phyloP scores from a whole-genome alignment of 2,888 invertebrate genomes.

The Zaprionus bogoriensis region DNA sequence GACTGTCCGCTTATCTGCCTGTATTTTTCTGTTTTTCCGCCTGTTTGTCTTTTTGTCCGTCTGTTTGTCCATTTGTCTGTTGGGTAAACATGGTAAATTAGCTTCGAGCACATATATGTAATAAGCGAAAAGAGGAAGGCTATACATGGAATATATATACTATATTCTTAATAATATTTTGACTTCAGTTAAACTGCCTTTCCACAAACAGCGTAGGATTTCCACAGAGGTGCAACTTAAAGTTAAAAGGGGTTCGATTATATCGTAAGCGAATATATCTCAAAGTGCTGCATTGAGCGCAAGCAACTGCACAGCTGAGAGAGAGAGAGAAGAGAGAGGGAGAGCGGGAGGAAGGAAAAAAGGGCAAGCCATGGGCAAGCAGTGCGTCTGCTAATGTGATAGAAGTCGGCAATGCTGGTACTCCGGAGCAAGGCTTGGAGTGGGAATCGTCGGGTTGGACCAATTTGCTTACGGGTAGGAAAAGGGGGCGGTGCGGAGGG shows the following conservation, averaged over 20 bases:
- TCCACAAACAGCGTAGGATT: neutral
- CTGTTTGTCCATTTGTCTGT: too few species aligned
- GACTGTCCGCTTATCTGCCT: too few species aligned
- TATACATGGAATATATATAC: too few species aligned
- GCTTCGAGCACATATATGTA: too few species aligned
- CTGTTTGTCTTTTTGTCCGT: too few species aligned
- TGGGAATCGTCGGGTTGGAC: slow-evolving; percentile 43
- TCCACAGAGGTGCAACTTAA: neutral
- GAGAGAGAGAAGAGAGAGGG: neutral
- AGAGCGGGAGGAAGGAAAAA: neutral
- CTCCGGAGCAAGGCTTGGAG: slow-evolving; percentile 2
- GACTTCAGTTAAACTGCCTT: neutral
- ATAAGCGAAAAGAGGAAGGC: too few species aligned
- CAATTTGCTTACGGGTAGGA: slow-evolving; percentile 45
- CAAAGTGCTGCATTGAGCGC: neutral
- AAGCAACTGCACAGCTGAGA: neutral
- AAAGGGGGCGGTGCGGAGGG: slow-evolving; percentile 1
- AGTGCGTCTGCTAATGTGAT: neutral
- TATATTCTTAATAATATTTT: neutral
- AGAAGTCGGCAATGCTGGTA: slow-evolving; percentile 16
- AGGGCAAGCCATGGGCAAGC: neutral
- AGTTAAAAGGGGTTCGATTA: neutral
- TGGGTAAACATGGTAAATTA: too few species aligned
- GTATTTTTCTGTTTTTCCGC: too few species aligned
- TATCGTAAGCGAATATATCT: neutral